phyloP scores from a whole-genome alignment of 2,888 invertebrate genomes.

The Apantesis nais region DNA sequence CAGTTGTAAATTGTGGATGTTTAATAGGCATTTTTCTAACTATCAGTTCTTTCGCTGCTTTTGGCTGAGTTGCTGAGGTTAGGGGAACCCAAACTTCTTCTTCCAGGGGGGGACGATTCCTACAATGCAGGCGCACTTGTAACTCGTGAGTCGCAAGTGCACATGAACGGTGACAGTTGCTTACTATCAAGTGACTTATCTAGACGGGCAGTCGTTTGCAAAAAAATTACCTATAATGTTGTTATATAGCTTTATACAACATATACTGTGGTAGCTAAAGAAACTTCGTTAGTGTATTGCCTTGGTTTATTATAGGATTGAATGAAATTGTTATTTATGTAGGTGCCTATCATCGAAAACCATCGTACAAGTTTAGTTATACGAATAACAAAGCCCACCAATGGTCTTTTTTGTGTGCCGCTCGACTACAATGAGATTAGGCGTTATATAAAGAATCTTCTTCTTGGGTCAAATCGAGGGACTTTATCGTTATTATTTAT shows the following conservation, averaged over 20 bases:
- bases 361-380: slow-evolving; percentile 53
- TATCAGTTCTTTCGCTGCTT: no score
- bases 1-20: neutral
- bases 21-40: neutral
- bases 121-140: no score
- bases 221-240: no score
- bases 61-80: no score
- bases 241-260: no score
- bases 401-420: slow-evolving; percentile 61
- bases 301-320: slow-evolving; percentile 36
- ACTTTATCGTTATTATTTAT: slow-evolving; percentile 74
- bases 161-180: no score
- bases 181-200: no score
- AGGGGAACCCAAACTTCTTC: no score
- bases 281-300: slow-evolving; percentile 12
- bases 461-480: slow-evolving; percentile 66
- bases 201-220: no score
- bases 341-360: slow-evolving; percentile 38
- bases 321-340: slow-evolving; percentile 46
- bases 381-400: slow-evolving; percentile 58
- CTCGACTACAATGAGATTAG: slow-evolving; percentile 62
- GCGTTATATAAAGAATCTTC: slow-evolving; percentile 63
- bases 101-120: no score
- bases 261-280: neutral
- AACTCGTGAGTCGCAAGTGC: no score